phyloP scores from a whole-genome alignment of 2,113 vertebrate species.

The Taxidea taxus region DNA sequence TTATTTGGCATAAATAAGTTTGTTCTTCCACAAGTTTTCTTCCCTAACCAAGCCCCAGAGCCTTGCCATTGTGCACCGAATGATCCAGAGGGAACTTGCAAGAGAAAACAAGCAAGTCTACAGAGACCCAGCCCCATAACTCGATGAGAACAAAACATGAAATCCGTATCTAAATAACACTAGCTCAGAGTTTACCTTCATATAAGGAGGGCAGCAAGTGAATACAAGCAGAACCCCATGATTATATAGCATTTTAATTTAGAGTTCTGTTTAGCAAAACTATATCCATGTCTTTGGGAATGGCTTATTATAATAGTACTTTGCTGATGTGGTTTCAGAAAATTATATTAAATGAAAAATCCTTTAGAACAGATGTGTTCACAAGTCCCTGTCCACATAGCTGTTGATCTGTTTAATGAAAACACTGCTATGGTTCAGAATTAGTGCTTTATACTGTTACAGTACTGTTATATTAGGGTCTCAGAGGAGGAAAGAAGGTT shows the following conservation, averaged over 20 bases:
- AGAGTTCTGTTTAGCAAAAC: conserved; percentile 25
- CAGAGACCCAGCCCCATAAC: neutral
- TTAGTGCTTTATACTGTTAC: conserved; percentile 21
- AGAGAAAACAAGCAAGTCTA: neutral
- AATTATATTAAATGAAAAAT: conserved; percentile 65
- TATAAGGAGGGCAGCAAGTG: neutral
- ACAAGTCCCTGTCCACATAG: conserved; percentile 54
- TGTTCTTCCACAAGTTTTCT: neutral
- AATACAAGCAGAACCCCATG: neutral
- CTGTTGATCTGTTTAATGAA: conserved; percentile 47
- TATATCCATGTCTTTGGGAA: conserved; percentile 48
- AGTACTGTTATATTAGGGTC: neutral
- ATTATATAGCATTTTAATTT: neutral
- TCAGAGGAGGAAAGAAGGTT: neutral
- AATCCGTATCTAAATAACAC: neutral
- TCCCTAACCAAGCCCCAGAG: neutral
- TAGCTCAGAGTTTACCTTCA: neutral
- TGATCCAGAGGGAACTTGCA: neutral
- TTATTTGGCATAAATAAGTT: neutral
- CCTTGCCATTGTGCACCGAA: neutral
- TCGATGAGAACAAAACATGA: neutral
- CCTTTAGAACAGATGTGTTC: conserved; percentile 62
- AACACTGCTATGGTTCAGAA: conserved; percentile 37
- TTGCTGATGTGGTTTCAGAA: conserved; percentile 49
- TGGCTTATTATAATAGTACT: conserved; percentile 25